Percentiles rank a stretch among this genome's conserved stretches.
Conservation (phyloP, 2,113 vertebrate species). For the Syngnathus scovelli region DNA sequence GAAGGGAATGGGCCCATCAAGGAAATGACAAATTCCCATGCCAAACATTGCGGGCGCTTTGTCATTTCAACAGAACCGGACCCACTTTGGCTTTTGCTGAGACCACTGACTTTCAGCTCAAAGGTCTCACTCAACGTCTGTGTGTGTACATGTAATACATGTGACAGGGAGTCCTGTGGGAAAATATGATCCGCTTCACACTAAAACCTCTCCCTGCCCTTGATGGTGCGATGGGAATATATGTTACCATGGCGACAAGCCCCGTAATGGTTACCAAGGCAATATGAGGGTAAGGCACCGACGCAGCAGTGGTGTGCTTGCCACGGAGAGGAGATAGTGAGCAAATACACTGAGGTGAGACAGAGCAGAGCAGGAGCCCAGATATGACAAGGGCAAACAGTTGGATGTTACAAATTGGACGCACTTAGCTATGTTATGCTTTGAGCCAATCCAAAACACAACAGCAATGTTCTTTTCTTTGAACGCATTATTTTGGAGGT, state of each 20-base stretch:
- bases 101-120: no score
- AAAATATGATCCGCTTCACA: constrained; percentile 35
- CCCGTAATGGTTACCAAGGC: constrained; percentile 52
- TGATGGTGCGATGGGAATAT: constrained; percentile 65
- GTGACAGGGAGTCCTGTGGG: constrained; percentile 24
- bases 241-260: constrained; percentile 59
- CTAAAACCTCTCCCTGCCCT: constrained; percentile 61
- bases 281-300: constrained; percentile 42
- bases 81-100: no score
- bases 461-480: no score
- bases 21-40: neutral
- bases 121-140: neutral
- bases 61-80: no score
- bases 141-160: neutral
- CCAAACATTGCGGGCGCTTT: no score
- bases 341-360: constrained; percentile 29
- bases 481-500: no score
- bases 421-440: neutral
- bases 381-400: neutral
- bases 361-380: neutral
- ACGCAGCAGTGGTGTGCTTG: constrained; percentile 52
- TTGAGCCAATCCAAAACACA: no score
- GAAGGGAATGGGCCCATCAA: neutral
- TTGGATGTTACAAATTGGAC: neutral
- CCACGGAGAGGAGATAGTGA: constrained; percentile 46